These are phyloP conservation scores for Echiichthys vipera DNA, from an alignment of 2,797 vertebrate genomes.

Conservation along the genomic window DNA sequence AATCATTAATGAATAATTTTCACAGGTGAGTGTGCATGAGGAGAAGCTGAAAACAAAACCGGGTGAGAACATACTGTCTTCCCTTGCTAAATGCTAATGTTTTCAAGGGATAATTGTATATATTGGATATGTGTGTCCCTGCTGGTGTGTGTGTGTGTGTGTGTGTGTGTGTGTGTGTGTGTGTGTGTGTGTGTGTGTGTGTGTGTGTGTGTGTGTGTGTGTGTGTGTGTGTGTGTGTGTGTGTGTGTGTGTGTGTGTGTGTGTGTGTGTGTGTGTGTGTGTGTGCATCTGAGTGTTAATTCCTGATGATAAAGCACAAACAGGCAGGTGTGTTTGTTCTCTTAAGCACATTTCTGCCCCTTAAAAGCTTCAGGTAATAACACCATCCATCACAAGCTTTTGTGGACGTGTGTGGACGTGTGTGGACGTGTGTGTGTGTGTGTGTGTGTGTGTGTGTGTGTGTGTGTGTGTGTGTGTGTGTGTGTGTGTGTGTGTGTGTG, in stretches of 20 bases:
- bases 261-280: neutral
- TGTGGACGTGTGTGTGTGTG: conserved; percentile 12
- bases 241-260: conserved; percentile 1
- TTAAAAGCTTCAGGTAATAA: conserved; percentile 83
- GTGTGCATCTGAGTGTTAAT: conserved; percentile 46
- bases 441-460: conserved; percentile 11
- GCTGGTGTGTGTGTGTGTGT: neutral
- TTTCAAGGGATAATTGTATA: conserved; percentile 13
- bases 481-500: conserved; percentile 18
- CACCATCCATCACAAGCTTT: conserved; percentile 75
- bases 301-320: conserved; percentile 78
- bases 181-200: neutral
- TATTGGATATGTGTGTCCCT: neutral
- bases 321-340: conserved; percentile 79
- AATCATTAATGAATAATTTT: conserved; percentile 81
- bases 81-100: conserved; percentile 55
- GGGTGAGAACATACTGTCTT: conserved; percentile 43
- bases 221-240: conserved; percentile 1
- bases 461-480: neutral
- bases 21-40: conserved; percentile 66
- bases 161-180: conserved; percentile 1
- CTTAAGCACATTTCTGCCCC: conserved; percentile 78
- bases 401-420: conserved; percentile 33
- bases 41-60: conserved; percentile 62
- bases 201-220: neutral